Evolutionary conservation across 35 echinoderm and acorn worm genomes (phyloP), one percentile per base, ranked within the genome.

Genomic region (Amphiura filiformis): DNA sequence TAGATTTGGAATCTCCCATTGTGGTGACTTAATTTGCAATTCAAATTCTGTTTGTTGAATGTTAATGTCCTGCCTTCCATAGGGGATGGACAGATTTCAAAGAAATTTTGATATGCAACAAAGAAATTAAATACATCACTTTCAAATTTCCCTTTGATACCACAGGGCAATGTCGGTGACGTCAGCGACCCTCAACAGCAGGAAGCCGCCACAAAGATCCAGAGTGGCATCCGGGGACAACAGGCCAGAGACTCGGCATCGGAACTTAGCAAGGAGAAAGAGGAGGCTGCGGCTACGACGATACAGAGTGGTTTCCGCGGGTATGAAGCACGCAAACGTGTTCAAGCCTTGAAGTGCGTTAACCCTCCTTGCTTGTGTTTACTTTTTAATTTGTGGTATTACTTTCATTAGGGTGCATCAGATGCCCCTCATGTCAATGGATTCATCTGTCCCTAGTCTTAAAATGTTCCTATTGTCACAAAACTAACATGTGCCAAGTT

Each of bases 171-270:
- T 76, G 92, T 99, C 36, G 96, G 96, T 23, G 96, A 99, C 65
- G 90, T 94, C 41, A 93, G 96, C 81, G 96, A 99, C 81, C 92
- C 93, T 0, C 89, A 99, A 75, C 96, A 99, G 76, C 96, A 99
- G 41, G 93, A 77, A 35, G 96, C 96, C 9, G 96, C 96, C 30
- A 89, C 88, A 42, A 99, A 83, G 31, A 92, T 99, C 32, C 96
- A 99, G 87, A 85, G 88, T 57, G 90, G 81, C 4, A 93, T 99
- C 64, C 90, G 93, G 49, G 93, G 93, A 83, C 90, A 95, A 12
- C 96, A 99, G 84, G 90, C 86, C n/a, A 88, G 89, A 38, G 89
- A 97, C 23, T 57, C 81, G 18, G 44, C 64, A 34, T 32, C 39
- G 56, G 57, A 35, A 80, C 80, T 15, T 2, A 32, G 57, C 84